A percentile compares a stretch with the other conserved stretches of the same genome.
Conservation (phyloP, 2,113 vertebrate species). For the Deroptyus accipitrinus region DNA sequence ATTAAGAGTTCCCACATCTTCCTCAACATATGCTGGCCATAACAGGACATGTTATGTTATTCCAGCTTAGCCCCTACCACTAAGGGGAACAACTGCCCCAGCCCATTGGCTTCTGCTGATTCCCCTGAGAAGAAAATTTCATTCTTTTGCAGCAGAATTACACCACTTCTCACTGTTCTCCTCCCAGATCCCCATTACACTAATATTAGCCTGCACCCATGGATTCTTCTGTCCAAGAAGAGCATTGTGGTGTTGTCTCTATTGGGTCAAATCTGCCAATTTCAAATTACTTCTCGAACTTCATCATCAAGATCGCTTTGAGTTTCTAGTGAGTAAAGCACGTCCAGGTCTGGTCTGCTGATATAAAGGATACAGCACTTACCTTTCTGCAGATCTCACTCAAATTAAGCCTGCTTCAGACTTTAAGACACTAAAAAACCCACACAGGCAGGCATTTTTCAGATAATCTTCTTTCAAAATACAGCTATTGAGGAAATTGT, state of each 20-base stretch:
- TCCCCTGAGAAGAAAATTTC: background rate
- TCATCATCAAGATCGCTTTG: background rate
- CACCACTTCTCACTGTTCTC: background rate
- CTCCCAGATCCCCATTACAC: background rate
- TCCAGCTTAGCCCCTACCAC: background rate
- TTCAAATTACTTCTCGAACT: background rate
- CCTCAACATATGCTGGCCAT: background rate
- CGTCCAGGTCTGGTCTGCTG: background rate
- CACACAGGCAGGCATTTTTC: background rate
- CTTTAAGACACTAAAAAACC: background rate
- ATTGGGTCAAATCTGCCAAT: background rate
- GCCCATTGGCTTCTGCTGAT: background rate
- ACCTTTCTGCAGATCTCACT: background rate
- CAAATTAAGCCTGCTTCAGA: background rate
- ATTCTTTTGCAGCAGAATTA: background rate
- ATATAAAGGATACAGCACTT: background rate
- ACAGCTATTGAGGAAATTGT: background rate
- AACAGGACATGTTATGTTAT: background rate
- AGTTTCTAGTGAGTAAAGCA: background rate
- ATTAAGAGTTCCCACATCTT: background rate
- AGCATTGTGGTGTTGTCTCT: background rate
- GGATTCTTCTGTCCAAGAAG: background rate
- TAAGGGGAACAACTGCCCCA: background rate
- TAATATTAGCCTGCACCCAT: background rate
- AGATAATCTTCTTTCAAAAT: background rate